Evolutionary conservation across 1,140 invertebrate species (phyloP), one percentile per base, ranked within the genome.

Genomic region (Calephelis virginiensis): DNA sequence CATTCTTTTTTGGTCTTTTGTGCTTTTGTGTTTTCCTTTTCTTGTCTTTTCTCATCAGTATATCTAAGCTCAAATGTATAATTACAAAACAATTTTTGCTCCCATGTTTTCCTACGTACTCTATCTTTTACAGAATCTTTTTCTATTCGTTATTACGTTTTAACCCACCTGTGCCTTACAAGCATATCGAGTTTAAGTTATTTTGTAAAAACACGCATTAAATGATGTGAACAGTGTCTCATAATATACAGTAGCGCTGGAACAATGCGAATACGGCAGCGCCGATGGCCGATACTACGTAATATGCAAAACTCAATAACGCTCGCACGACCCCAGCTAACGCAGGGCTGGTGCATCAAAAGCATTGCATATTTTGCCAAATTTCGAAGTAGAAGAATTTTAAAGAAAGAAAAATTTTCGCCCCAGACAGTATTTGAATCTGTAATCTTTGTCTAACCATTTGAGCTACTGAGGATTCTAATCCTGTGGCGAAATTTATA

Each of bases 281-380:
- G 40, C 66, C 76, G 76, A 82, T 81, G 74, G 72, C 64, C 73
- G 82, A 85, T 85, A 85, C 40, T 40, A 62, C 76, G 78, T 76
- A 74, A 71, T 70, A 85, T 83, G 78, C 83, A 77, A 76, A 78
- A 85, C 82, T 82, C 78, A 83, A 83, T 85, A 85, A 81, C 73
- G 69, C 74, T 71, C 69, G 72, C 78, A 73, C 76, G 77, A 85
- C 76, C 77, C 68, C 59, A 69, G 6, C 14, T 45, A 13, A 7
- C 10, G 46, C 61, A 48, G 61, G 45, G 50, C 50, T 56, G 50
- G 28, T 56, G 6, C 50, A 12, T 37, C 2, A 37, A 37, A 6
- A 11, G 7, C 13, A 8, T 14, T 50, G 6, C 12, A n/a, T 6
- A n/a, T n/a, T 49, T 13, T 47, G 12, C 0, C 9, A 47, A 47